Conservation (phyloP, 2,888 invertebrate genomes). For the Andrena hattorfiana region DNA sequence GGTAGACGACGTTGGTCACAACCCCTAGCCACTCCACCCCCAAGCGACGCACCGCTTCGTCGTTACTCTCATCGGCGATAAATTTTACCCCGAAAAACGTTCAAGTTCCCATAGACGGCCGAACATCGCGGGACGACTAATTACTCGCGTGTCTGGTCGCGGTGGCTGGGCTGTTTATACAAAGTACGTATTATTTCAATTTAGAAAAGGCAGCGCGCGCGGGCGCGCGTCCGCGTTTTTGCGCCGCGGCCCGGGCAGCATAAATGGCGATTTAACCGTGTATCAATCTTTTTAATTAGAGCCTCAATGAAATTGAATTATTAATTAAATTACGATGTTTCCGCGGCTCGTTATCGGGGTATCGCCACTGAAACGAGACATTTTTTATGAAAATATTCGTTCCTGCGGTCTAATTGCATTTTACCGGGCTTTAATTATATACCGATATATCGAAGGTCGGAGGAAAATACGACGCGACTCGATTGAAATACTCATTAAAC, state of each 20-base stretch:
- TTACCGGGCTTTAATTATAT: slow-evolving; percentile 53
- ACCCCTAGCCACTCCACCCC: neutral
- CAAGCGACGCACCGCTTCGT: neutral
- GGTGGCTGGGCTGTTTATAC: slow-evolving; percentile 34
- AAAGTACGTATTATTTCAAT: slow-evolving; percentile 53
- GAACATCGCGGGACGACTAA: slow-evolving; percentile 43
- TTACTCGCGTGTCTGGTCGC: slow-evolving; percentile 45
- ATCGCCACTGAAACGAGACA: slow-evolving; percentile 39
- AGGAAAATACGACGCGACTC: slow-evolving; percentile 15
- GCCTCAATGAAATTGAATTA: slow-evolving; percentile 59
- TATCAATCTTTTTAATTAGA: slow-evolving; percentile 61
- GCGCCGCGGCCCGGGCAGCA: slow-evolving; percentile 2
- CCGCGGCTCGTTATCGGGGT: slow-evolving; percentile 39
- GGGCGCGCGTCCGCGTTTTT: slow-evolving; percentile 24
- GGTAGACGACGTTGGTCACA: slow-evolving; percentile 12
- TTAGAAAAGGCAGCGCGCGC: slow-evolving; percentile 30
- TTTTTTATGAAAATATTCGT: slow-evolving; percentile 52
- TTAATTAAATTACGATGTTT: slow-evolving; percentile 63
- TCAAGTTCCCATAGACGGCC: slow-evolving; percentile 24
- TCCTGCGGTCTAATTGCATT: slow-evolving; percentile 38
- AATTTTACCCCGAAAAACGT: slow-evolving; percentile 49
- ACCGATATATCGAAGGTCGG: slow-evolving; percentile 3
- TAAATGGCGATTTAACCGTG: slow-evolving; percentile 57
- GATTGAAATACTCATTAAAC: slow-evolving; percentile 43
- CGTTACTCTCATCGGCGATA: slow-evolving; percentile 44